These are phyloP conservation scores for Paralvinella palmiformis DNA, from an alignment of 1,140 invertebrate species.

Conservation along the genomic window DNA sequence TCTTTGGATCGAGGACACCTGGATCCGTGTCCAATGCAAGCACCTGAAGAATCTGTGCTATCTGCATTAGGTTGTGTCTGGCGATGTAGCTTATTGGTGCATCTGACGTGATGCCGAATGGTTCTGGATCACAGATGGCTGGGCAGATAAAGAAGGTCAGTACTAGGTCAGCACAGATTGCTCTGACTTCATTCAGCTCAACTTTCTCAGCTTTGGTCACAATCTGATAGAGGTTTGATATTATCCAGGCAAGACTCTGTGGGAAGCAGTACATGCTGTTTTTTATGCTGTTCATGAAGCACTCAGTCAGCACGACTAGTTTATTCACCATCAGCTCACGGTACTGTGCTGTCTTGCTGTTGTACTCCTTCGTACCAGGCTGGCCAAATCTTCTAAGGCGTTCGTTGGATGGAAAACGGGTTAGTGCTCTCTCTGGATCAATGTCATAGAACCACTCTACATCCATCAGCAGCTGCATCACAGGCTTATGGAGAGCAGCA, in stretches of 20 bases:
- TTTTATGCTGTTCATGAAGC: conserved; percentile 77
- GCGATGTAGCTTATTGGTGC: conserved; percentile 86
- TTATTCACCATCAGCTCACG: conserved; percentile 64
- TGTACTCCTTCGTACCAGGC: conserved; percentile 64
- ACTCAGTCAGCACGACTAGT: conserved; percentile 69
- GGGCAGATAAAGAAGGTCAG: conserved; percentile 93
- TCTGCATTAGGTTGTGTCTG: conserved; percentile 79
- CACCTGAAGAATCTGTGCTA: conserved; percentile 81
- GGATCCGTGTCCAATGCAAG: conserved; percentile 74
- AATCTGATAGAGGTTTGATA: conserved; percentile 56
- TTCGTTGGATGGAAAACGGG: conserved; percentile 67
- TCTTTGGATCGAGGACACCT: conserved; percentile 68
- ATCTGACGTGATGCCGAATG: conserved; percentile 84
- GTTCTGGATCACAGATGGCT: conserved; percentile 92
- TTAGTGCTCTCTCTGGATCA: conserved; percentile 77
- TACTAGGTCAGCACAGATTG: conserved; percentile 82
- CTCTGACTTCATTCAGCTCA: conserved; percentile 55
- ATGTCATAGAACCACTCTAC: conserved; percentile 89
- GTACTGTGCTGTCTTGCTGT: conserved; percentile 67
- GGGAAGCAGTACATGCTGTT: conserved; percentile 91
- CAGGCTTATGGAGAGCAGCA: conserved; percentile 81
- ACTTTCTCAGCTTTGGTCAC: conserved; percentile 45
- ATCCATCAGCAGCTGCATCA: conserved; percentile 86
- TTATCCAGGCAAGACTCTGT: conserved; percentile 59
- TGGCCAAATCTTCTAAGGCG: conserved; percentile 72